phyloP scores from a whole-genome alignment of 2,113 vertebrate genomes.

The Limnothrissa miodon region DNA sequence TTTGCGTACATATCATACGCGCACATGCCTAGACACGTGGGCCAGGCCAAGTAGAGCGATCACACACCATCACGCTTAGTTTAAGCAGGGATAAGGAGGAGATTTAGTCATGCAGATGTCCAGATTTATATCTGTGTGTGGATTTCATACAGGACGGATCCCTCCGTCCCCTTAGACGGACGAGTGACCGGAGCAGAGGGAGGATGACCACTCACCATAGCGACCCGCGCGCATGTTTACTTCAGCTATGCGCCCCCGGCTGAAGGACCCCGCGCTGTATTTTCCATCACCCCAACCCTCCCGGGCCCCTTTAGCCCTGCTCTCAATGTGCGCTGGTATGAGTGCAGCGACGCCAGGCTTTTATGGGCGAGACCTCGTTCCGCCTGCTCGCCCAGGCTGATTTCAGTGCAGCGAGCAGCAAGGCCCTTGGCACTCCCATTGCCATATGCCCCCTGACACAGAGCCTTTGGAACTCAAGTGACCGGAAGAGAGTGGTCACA shows the following conservation, averaged over 20 bases:
- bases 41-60: too few relatives aligned
- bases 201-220: not conserved
- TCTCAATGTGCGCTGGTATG: not conserved
- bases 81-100: not conserved
- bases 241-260: not conserved
- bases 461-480: not conserved
- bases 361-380: not conserved
- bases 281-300: not conserved
- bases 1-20: not conserved
- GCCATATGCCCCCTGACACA: not conserved
- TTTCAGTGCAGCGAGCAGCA: not conserved
- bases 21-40: not conserved
- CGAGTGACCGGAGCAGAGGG: not conserved
- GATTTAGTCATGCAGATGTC: not conserved
- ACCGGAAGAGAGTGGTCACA: not conserved
- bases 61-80: not conserved
- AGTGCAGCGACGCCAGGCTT: not conserved
- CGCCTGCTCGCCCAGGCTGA: not conserved
- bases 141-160: not conserved
- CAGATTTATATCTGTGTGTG: not conserved
- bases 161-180: not conserved
- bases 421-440: not conserved
- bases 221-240: not conserved
- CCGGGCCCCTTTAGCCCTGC: not conserved
- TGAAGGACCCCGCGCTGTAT: not conserved